Evolutionary conservation across 2,113 vertebrate genomes (phyloP).

Genomic region (Heterotilapia buettikoferi): DNA sequence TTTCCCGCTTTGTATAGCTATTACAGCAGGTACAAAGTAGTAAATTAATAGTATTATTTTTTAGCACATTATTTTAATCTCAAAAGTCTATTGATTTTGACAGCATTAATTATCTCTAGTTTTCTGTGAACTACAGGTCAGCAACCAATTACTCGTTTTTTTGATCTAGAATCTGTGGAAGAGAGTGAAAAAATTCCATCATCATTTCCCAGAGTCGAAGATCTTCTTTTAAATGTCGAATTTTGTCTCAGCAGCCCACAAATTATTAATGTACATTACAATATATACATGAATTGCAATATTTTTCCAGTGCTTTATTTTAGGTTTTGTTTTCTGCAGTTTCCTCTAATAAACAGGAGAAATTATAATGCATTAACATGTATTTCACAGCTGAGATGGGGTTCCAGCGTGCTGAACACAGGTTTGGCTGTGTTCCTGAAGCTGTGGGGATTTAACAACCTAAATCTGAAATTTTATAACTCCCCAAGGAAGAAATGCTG

Average conservation of each 20-base stretch:
- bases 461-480: conserved; percentile 13
- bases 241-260: neutral
- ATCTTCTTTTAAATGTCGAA: neutral
- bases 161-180: neutral
- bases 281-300: neutral
- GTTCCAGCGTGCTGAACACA: neutral
- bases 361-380: neutral
- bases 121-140: neutral
- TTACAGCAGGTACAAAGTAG: neutral
- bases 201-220: neutral
- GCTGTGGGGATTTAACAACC: neutral
- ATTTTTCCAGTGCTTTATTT: accelerated
- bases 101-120: neutral
- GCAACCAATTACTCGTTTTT: neutral
- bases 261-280: neutral
- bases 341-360: neutral
- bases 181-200: neutral
- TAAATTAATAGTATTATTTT: neutral
- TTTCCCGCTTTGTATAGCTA: neutral
- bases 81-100: neutral
- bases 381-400: neutral
- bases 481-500: neutral
- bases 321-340: neutral
- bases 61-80: neutral
- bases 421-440: neutral